These are phyloP conservation scores for Meriones unguiculatus DNA, from an alignment of 2,113 vertebrate species.

Conservation along the genomic window DNA sequence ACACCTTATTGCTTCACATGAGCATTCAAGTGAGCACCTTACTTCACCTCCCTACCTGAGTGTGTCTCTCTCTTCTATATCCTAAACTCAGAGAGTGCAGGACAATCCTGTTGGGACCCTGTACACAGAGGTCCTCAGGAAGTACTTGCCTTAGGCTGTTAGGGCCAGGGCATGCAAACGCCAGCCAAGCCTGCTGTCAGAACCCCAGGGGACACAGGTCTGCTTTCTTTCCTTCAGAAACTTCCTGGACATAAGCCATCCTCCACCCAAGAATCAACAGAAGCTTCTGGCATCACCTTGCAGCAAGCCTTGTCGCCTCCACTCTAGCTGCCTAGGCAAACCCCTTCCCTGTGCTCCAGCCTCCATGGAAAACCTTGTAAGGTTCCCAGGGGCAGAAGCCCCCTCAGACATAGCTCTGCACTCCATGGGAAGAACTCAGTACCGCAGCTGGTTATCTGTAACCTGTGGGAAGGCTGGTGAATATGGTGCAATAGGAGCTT, in stretches of 20 bases:
- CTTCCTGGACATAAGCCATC: background rate
- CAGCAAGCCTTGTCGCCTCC: background rate
- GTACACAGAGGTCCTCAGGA: background rate
- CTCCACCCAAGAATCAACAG: background rate
- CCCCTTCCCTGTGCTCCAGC: background rate
- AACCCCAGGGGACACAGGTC: background rate
- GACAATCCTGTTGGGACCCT: background rate
- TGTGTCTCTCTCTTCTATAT: background rate
- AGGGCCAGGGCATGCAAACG: background rate
- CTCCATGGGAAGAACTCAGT: background rate
- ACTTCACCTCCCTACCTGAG: background rate
- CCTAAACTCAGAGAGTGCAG: background rate
- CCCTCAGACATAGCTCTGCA: background rate
- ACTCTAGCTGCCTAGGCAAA: background rate
- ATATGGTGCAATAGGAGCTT: background rate
- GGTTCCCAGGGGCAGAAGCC: background rate
- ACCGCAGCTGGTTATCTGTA: background rate
- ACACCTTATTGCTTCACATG: background rate
- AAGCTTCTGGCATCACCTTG: background rate
- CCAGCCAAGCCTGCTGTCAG: background rate
- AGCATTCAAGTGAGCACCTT: background rate
- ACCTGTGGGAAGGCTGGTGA: background rate
- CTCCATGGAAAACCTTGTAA: background rate
- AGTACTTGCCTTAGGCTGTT: background rate
- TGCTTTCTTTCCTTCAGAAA: background rate